Conservation (phyloP, 2,113 vertebrate species). For the Pionites leucogaster region DNA sequence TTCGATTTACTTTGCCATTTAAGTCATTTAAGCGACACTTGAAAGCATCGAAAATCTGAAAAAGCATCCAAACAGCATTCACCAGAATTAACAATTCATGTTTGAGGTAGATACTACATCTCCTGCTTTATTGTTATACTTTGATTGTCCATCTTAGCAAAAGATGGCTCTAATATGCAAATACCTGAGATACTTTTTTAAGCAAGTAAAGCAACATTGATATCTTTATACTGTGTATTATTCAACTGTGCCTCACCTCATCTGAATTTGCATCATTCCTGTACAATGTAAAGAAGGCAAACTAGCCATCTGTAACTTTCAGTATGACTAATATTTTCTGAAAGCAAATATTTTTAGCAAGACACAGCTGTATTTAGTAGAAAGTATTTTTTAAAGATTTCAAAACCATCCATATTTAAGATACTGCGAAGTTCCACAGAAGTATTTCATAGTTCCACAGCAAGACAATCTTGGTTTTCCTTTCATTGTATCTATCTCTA, state of each 20-base stretch:
- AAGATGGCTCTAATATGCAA: not conserved
- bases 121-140: not conserved
- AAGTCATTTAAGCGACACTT: conserved; percentile 89
- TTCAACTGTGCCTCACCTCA: not conserved
- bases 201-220: not conserved
- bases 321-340: not conserved
- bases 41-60: conserved; percentile 91
- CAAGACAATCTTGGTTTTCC: not conserved
- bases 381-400: not conserved
- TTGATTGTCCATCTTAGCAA: fast-evolving
- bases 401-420: not conserved
- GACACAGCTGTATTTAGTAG: not conserved
- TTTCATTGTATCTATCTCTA: not conserved
- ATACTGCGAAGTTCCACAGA: fast-evolving
- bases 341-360: not conserved
- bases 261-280: not conserved
- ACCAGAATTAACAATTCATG: fast-evolving
- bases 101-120: fast-evolving
- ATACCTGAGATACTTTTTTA: not conserved
- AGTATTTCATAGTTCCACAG: not conserved
- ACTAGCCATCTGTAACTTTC: not conserved
- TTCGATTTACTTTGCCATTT: conserved; percentile 92
- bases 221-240: not conserved
- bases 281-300: not conserved
- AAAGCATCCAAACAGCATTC: not conserved